Evolutionary conservation across 2,113 vertebrate genomes (phyloP), one percentile per base, ranked within the genome.

Genomic region (Nothoprocta pentlandii): DNA sequence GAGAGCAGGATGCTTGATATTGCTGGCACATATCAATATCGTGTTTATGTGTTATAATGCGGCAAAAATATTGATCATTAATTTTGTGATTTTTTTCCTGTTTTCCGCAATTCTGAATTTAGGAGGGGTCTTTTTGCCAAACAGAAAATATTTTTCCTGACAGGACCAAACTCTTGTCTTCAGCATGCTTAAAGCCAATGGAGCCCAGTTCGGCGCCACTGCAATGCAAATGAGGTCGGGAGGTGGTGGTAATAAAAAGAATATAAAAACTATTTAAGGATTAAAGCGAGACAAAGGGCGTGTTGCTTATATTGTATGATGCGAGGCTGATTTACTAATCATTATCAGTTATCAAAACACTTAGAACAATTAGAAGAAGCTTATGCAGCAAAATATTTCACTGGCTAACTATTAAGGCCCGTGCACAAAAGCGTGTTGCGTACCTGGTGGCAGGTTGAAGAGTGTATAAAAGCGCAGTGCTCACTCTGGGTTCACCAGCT

Each of bases 311-410:
- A 12, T 49, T 13, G 39, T 44, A 9, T 80, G 71, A 59, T 66
- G 80, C 7, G 61, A 23, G 49, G 51, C 30, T 15, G 83, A 94
- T 96, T 94, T 83, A 78, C 46, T 82, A 88, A 88, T 70, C 64
- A 61, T 90, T 92, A 80, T 39, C 68, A 70, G 36, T 49, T 95
- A 93, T 78, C 90, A 51, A 15, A 78, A 54, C 39, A 95, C 94
- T 93, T 88, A 96, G 70, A 83, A 21, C 76, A 85, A 95, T 96
- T 94, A 95, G 32, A 85, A 93, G 54, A 23, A 51, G 93, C 96
- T 95, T 91, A 96, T 36, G 16, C 95, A 96, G 95, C 96, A 93
- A 64, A 96, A 96, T 20, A 14, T 26, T 85, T 32, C 3, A 7
- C 58, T 30, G 70, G 22, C 3, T 86, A 68, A 89, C 58, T 41